Evolutionary conservation across 2,797 vertebrate species (phyloP), one percentile per base, ranked within the genome.

Genomic region (Schizopygopsis malacanthus): DNA sequence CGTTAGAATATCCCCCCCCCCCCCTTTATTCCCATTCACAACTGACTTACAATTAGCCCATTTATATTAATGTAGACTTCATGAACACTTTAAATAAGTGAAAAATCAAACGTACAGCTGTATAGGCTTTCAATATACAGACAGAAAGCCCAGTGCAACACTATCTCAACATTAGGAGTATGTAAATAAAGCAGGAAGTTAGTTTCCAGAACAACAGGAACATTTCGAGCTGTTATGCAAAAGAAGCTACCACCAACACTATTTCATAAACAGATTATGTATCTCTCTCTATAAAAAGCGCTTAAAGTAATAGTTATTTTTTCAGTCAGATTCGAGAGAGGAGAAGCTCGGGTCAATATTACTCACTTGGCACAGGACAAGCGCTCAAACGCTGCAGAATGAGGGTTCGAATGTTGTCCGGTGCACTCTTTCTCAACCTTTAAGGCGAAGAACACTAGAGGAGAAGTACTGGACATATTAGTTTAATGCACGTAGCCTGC

Each of bases 311-410:
- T 22, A 13, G 11, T 13, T 15, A 0, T 18, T 52, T 18, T 75
- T 22, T 33, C 72, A 37, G 73, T 54, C 9, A 61, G 45, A 45
- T 16, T 18, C n/a, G 45, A 33, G 43, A 20, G 9, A 16, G 7
- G 18, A 67, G 33, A 12, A 70, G 65, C 25, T 22, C 12, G 6
- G 16, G 33, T 12, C n/a, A 37, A 10, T 22, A 3, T 16, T 82
- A 97, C 98, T 98, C 92, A 99, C 98, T 96, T 98, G 92, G 98
- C 97, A 88, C 96, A 98, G 84, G 95, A 96, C 84, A 98, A 95
- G 0, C 97, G 94, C n/a, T 98, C 96, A 7, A 97, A 97, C 80
- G 94, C 90, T 3, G 96, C 80, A 0, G 95, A 89, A 41, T 85
- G 8, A 0, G 9, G 69, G 15, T 93, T 93, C 15, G 89, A 85